Evolutionary conservation across 2,113 vertebrate species (phyloP).

Genomic region (Geothlypis trichas): DNA sequence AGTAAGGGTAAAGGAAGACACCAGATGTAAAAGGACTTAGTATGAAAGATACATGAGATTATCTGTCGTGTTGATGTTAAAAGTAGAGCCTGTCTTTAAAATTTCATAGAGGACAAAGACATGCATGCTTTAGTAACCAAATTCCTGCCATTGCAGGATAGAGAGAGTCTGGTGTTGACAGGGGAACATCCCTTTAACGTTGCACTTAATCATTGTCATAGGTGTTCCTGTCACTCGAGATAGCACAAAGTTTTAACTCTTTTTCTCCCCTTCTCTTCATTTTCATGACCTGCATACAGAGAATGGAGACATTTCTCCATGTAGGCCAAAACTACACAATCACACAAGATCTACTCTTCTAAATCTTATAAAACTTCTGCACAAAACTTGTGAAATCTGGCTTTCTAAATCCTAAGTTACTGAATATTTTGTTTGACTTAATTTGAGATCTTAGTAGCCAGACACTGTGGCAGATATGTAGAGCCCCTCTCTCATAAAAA

Average conservation of each 20-base stretch:
- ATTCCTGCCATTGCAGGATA: not conserved
- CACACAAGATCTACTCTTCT: not conserved
- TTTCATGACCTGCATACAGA: not conserved
- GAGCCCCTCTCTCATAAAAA: not conserved
- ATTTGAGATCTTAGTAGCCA: not conserved
- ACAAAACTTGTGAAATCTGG: not conserved
- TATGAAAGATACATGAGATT: not conserved
- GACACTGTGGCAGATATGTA: rapidly evolving
- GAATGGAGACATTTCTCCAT: not conserved
- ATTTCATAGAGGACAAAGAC: not conserved
- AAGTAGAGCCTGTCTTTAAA: not conserved
- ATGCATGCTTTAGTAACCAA: not conserved
- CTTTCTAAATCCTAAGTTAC: not conserved
- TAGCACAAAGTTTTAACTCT: not conserved
- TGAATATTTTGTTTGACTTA: not conserved
- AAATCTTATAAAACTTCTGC: not conserved
- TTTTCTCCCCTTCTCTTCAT: not conserved
- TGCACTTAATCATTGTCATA: not conserved
- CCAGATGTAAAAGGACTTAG: not conserved
- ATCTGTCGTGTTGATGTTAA: not conserved
- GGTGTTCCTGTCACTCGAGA: not conserved
- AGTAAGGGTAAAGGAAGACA: not conserved
- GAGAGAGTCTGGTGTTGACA: not conserved
- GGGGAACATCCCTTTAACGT: rapidly evolving
- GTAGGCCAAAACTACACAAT: not conserved